A percentile compares a stretch with the other conserved stretches of the same genome.
Evolutionary conservation across 2,113 vertebrate species (phyloP).

Genomic region (Aphyosemion australe): DNA sequence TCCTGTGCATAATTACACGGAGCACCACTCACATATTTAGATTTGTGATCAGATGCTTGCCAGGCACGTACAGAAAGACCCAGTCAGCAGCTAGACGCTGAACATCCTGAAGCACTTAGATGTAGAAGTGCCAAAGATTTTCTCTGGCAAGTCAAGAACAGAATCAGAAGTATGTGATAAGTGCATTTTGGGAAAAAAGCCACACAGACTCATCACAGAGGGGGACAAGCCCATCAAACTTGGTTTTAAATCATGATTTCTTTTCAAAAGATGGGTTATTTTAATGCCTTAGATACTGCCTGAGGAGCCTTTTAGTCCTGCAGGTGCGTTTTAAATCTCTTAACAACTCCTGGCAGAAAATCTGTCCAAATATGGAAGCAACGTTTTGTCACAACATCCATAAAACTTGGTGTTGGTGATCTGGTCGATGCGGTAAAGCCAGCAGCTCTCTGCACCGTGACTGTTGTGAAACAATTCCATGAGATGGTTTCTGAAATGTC

Average conservation of each 20-base stretch:
- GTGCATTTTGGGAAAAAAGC: not conserved
- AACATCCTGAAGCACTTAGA: not conserved
- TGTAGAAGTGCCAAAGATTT: constrained; percentile 1
- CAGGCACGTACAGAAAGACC: not conserved
- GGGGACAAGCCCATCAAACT: not conserved
- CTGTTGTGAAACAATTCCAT: too few species aligned
- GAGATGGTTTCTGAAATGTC: too few species aligned
- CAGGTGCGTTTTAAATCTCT: not conserved
- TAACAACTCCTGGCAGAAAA: not conserved
- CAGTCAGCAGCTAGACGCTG: not conserved
- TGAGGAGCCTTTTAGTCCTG: not conserved
- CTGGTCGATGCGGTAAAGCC: too few species aligned
- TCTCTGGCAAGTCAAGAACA: not conserved
- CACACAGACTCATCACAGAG: not conserved
- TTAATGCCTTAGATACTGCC: not conserved
- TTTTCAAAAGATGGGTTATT: not conserved
- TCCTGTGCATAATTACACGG: not conserved
- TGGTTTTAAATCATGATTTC: not conserved
- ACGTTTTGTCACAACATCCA: too few species aligned
- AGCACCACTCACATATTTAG: not conserved
- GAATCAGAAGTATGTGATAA: not conserved
- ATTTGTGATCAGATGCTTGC: not conserved
- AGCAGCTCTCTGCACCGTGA: too few species aligned
- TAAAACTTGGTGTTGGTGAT: too few species aligned
- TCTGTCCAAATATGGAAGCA: too few species aligned